Evolutionary conservation across 2,888 invertebrate genomes (phyloP).

Genomic region (Callyntrura sp.): DNA sequence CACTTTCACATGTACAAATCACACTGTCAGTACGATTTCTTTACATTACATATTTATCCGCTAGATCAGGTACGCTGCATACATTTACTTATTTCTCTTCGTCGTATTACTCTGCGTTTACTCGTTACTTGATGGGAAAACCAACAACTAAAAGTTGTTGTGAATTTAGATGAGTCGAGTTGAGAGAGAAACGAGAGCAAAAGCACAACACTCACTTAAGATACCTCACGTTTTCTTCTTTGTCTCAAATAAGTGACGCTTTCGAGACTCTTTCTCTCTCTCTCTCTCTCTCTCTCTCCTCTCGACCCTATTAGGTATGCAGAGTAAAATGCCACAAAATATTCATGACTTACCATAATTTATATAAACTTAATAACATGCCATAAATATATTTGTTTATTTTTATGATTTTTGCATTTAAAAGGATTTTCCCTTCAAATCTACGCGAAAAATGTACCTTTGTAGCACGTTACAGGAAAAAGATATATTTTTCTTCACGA

Average conservation of each 20-base stretch:
- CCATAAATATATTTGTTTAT: neutral
- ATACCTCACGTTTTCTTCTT: slow-evolving; percentile 3
- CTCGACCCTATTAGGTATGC: neutral
- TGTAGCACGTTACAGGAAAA: neutral
- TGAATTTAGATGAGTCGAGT: slow-evolving; percentile 60
- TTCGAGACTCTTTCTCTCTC: no score
- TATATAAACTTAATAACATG: neutral
- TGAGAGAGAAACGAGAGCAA: neutral
- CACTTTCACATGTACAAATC: slow-evolving; percentile 13
- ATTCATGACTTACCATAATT: neutral
- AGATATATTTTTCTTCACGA: slow-evolving; percentile 47
- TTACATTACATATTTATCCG: neutral
- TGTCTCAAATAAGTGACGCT: slow-evolving; percentile 13
- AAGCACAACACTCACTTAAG: neutral
- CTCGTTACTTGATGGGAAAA: slow-evolving; percentile 33
- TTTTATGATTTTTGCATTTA: slow-evolving; percentile 34
- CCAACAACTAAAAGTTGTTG: slow-evolving; percentile 51
- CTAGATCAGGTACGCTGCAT: neutral
- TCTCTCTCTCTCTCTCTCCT: no score
- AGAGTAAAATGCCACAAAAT: slow-evolving; percentile 34
- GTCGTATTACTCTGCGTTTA: slow-evolving; percentile 31
- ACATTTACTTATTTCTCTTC: slow-evolving; percentile 33
- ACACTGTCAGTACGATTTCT: slow-evolving; percentile 27
- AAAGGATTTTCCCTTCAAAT: slow-evolving; percentile 57
- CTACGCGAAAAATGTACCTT: neutral